Evolutionary conservation across 2,888 invertebrate species (phyloP), one percentile per base, ranked within the genome.

Genomic region (Torymus auratus): DNA sequence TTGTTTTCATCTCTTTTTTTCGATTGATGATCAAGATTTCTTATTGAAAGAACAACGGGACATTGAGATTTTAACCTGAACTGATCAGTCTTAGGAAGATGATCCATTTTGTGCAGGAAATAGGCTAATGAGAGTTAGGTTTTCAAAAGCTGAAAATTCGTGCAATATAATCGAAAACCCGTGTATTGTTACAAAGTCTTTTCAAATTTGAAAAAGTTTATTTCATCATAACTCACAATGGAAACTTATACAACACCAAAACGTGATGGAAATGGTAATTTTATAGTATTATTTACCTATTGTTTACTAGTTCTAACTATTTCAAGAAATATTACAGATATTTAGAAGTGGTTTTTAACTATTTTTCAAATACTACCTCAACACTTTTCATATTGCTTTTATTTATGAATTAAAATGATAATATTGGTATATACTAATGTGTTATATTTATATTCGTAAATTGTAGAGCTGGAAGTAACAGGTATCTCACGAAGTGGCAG

Each of bases 401-500:
- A 55, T 58, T 50, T 78, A n/a, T 52, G 65, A 13, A 55, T 17
- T 72, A 15, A 50, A 50, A 55, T 7, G 64, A 56, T 20, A 61
- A 17, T n/a, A 61, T 28, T 13, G 13, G 50, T 7, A 60, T 64
- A 23, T 52, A 50, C 11, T 62, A 53, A 7, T 20, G 13, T 67
- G n/a, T 14, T 65, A 15, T 64, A 55, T 14, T 61, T 41, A 52
- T 17, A 41, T 69, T 74, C 0, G n/a, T 64, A 17, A 65, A 84
- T 88, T 89, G 82, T 89, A 93, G 95, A 95, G 92, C 92, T 96
- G 86, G 96, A 96, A 91, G 96, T 96, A 78, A 96, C 96, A 71
- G 97, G 97, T 10, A 94, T 97, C 60, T 97, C 97, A 1, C 93
- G 97, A 75, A 97, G 97, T 86, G 97, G 97, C 23, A 93, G 97